phyloP scores from a whole-genome alignment of 2,888 invertebrate species.

The Tubulanus polymorphus region DNA sequence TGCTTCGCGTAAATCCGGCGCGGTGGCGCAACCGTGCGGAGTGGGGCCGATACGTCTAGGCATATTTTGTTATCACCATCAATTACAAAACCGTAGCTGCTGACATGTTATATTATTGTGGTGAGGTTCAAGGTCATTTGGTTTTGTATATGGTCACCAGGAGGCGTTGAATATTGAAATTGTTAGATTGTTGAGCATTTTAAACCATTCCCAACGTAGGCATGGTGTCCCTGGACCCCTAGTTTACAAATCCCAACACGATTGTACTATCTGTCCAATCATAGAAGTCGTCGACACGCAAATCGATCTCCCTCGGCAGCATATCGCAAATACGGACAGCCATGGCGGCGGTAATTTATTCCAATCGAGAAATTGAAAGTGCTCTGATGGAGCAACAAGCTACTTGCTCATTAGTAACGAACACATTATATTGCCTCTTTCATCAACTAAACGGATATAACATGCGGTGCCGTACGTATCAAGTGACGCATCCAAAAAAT shows the following conservation, averaged over 20 bases:
- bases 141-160: too few species aligned
- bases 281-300: neutral
- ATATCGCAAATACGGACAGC: neutral
- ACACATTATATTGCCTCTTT: neutral
- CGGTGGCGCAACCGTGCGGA: too few species aligned
- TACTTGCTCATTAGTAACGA: slow-evolving; percentile 19
- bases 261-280: neutral
- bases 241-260: neutral
- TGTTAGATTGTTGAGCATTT: too few species aligned
- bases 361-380: slow-evolving; percentile 21
- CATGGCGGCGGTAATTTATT: slow-evolving; percentile 18
- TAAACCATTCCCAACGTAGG: too few species aligned
- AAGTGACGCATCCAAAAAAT: slow-evolving; percentile 16
- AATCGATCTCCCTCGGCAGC: neutral
- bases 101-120: too few species aligned
- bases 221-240: too few species aligned
- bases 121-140: too few species aligned
- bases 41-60: too few species aligned
- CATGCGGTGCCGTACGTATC: slow-evolving; percentile 24
- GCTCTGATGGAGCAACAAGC: slow-evolving; percentile 20
- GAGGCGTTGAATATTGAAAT: too few species aligned
- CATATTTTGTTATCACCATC: too few species aligned
- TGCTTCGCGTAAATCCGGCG: too few species aligned
- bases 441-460: slow-evolving; percentile 20
- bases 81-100: too few species aligned